Evolutionary conservation across 2,113 vertebrate genomes (phyloP).

Genomic region (Psittacula cyanocephala): DNA sequence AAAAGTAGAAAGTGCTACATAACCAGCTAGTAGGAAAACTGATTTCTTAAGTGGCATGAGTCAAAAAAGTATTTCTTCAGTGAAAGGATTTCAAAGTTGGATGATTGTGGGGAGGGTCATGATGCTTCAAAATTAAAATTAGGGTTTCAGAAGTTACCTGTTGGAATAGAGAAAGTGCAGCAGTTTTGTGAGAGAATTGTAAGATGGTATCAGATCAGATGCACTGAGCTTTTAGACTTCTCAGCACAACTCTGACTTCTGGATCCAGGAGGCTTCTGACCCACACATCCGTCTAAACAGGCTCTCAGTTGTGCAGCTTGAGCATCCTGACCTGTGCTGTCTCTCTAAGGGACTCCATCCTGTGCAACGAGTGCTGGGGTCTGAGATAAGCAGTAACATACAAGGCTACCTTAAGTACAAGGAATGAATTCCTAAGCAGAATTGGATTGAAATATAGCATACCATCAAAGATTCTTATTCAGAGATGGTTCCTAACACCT

Average conservation of each 20-base stretch:
- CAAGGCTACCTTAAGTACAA: neutral
- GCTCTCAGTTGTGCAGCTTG: neutral
- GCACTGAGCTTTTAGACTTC: neutral
- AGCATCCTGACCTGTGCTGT: neutral
- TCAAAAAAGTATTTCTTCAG: neutral
- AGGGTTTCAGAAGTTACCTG: neutral
- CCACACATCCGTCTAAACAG: rapidly evolving
- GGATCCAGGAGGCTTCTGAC: neutral
- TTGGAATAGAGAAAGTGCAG: neutral
- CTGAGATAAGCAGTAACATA: neutral
- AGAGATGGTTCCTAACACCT: neutral
- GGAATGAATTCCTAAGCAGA: neutral
- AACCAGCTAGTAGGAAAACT: neutral
- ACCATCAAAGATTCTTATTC: neutral
- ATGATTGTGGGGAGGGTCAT: neutral
- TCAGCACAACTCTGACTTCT: neutral
- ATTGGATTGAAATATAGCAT: neutral
- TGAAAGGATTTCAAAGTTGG: neutral
- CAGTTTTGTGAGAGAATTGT: neutral
- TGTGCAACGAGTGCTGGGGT: neutral
- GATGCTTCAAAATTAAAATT: neutral
- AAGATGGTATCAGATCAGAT: neutral
- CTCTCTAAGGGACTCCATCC: neutral
- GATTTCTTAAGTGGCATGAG: neutral
- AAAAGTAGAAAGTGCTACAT: neutral